Conservation (phyloP, 2,797 vertebrate species). For the Phaenicophaeus curvirostris region DNA sequence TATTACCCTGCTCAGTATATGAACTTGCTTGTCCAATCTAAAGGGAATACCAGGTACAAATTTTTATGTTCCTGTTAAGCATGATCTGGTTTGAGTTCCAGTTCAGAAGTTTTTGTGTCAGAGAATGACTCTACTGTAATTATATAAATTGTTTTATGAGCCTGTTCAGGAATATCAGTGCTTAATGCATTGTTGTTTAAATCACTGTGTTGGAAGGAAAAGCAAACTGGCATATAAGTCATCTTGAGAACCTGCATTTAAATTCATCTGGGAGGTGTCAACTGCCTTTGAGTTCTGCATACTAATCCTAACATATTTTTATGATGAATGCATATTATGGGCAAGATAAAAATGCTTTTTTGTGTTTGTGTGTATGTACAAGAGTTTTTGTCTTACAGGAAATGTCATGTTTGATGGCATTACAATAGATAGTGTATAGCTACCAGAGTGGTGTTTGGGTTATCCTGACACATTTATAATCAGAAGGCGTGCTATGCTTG, state of each 20-base stretch:
- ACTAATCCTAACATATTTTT: background rate
- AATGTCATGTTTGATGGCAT: background rate
- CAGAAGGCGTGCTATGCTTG: background rate
- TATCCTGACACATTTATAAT: background rate
- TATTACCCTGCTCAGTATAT: conserved; percentile 87
- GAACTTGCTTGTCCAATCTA: conserved; percentile 87
- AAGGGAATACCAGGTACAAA: conserved; percentile 75
- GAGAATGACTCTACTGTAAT: background rate
- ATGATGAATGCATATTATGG: background rate
- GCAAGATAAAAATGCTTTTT: background rate
- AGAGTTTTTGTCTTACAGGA: background rate
- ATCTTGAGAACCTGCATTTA: background rate
- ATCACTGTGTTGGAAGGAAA: background rate
- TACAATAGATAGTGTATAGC: background rate
- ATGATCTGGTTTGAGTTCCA: background rate
- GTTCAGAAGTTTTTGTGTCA: background rate
- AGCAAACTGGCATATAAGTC: background rate
- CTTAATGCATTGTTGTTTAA: background rate
- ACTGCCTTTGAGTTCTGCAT: background rate
- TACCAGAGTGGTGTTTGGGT: background rate
- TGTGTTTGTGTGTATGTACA: background rate
- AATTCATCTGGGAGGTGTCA: background rate
- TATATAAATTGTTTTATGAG: background rate
- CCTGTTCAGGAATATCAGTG: background rate
- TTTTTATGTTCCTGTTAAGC: background rate